Evolutionary conservation across 2,113 vertebrate genomes (phyloP).

Genomic region (Apteryx mantelli): DNA sequence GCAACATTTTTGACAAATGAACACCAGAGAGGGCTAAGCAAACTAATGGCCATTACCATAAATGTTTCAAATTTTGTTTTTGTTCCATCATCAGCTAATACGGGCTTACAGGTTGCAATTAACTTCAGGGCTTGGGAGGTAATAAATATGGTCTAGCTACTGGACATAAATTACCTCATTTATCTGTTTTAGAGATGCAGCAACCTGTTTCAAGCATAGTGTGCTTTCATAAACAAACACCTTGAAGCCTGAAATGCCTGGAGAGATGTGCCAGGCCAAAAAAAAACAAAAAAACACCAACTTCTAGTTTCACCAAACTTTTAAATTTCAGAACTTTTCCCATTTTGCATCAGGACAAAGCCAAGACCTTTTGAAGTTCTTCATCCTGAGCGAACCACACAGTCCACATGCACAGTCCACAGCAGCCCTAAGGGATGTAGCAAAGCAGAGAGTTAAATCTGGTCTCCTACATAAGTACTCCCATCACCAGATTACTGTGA

Average conservation of each 20-base stretch:
- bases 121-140: conserved; percentile 4
- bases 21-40: not conserved
- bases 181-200: conserved; percentile 48
- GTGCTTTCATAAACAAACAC: not conserved
- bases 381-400: not conserved
- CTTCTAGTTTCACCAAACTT: not conserved
- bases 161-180: conserved; percentile 46
- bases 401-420: not conserved
- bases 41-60: not conserved
- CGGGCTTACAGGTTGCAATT: conserved; percentile 44
- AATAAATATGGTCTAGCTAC: conserved; percentile 43
- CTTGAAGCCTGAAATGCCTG: not conserved
- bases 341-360: not conserved
- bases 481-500: not conserved
- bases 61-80: conserved; percentile 22
- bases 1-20: conserved; percentile 15
- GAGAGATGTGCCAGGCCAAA: not conserved
- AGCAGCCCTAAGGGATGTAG: not conserved
- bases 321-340: not conserved
- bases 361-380: not conserved
- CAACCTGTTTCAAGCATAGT: conserved; percentile 6
- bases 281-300: not conserved
- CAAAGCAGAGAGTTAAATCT: not conserved
- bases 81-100: conserved; percentile 3
- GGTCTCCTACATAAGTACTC: not conserved